phyloP scores from a whole-genome alignment of 2,113 vertebrate species.

The Dicaeum eximium region DNA sequence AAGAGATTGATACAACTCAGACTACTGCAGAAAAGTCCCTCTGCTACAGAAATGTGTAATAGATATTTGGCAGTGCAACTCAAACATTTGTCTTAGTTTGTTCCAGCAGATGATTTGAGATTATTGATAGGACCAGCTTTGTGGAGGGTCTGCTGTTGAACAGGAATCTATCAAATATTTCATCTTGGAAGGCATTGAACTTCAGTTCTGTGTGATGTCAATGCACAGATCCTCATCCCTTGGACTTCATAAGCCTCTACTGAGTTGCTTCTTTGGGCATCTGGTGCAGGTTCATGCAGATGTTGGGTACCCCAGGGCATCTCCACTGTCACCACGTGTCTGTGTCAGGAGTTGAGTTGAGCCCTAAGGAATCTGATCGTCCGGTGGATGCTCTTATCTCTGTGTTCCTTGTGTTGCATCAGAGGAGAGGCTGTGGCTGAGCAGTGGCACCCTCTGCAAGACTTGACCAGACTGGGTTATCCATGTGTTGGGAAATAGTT shows the following conservation, averaged over 20 bases:
- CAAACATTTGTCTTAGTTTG: background rate
- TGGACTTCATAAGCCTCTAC: background rate
- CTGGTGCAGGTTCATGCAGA: background rate
- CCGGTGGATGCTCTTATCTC: background rate
- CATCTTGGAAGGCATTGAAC: background rate
- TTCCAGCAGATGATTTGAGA: background rate
- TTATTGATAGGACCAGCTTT: background rate
- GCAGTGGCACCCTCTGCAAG: background rate
- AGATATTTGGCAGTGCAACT: conserved; percentile 14
- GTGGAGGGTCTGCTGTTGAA: background rate
- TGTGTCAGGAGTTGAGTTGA: background rate
- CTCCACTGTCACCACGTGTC: background rate
- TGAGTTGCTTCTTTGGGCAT: background rate
- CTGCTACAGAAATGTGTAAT: conserved; percentile 12
- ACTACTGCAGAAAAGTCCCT: background rate
- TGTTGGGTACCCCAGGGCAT: background rate
- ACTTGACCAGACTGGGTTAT: background rate
- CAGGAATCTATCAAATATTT: background rate
- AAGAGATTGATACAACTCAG: conserved; percentile 32
- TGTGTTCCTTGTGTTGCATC: background rate
- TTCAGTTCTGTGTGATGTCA: background rate
- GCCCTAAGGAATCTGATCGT: background rate
- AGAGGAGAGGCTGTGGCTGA: background rate
- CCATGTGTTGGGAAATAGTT: background rate
- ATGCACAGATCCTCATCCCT: background rate